A percentile compares a stretch with the other conserved stretches of the same genome.
phyloP scores from a whole-genome alignment of 2,797 vertebrate genomes.

The Falco naumanni region DNA sequence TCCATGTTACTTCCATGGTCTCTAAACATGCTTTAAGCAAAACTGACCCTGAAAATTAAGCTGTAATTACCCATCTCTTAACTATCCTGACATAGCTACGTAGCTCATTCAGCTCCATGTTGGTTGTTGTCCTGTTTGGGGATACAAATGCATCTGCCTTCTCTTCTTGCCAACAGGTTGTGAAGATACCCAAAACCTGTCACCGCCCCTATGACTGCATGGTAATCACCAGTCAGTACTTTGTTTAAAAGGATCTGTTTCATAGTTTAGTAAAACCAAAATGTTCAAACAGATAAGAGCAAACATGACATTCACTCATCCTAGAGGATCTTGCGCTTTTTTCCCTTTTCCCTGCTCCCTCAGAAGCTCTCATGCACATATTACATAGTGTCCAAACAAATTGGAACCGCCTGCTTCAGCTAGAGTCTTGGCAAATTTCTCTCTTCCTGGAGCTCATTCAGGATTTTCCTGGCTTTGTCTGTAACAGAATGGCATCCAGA shows the following conservation, averaged over 20 bases:
- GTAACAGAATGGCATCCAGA: constrained; percentile 68
- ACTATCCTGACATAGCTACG: background rate
- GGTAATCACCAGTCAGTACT: background rate
- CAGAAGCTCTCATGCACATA: constrained; percentile 42
- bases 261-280: background rate
- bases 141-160: background rate
- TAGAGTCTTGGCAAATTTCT: constrained; percentile 66
- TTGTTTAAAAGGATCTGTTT: background rate
- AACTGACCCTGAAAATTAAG: background rate
- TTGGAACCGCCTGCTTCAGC: constrained; percentile 71
- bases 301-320: background rate
- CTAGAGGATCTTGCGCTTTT: background rate
- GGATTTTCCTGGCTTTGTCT: constrained; percentile 64
- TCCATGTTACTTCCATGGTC: background rate
- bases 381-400: constrained; percentile 71
- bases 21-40: background rate
- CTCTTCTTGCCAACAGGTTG: background rate
- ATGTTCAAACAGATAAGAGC: background rate
- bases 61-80: background rate
- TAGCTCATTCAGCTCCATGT: background rate
- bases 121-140: background rate
- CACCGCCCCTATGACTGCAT: background rate
- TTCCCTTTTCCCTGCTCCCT: background rate
- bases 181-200: background rate
- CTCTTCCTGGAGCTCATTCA: constrained; percentile 71